phyloP scores from a whole-genome alignment of 2,797 vertebrate genomes.

The Pantherophis vulpinus region DNA sequence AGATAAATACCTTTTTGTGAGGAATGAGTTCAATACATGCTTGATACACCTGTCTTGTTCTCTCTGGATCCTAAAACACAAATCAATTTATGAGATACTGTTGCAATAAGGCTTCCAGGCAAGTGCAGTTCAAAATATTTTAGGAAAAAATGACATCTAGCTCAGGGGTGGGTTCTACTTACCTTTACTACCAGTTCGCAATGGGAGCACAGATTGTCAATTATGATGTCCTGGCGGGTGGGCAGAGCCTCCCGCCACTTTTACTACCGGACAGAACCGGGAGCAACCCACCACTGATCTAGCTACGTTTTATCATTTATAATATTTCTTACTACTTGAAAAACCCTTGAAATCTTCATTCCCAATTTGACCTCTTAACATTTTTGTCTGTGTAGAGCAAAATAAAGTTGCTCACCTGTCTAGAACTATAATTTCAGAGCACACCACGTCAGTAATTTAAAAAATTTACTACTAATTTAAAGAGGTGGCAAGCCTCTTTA shows the following conservation, averaged over 20 bases:
- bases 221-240: no score
- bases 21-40: conserved; percentile 93
- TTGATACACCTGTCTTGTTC: conserved; percentile 93
- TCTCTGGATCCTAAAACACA: conserved; percentile 83
- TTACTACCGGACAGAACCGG: no score
- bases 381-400: background rate
- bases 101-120: background rate
- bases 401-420: background rate
- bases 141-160: background rate
- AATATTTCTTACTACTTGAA: background rate
- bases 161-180: no score
- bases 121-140: background rate
- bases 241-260: no score
- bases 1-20: conserved; percentile 89
- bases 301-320: background rate
- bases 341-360: background rate
- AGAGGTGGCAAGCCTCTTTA: background rate
- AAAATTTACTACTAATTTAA: background rate
- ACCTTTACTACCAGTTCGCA: no score
- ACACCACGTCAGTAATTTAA: background rate
- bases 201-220: no score
- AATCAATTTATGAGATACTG: background rate
- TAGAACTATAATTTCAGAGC: background rate
- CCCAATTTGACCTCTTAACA: background rate
- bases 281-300: no score